Percentiles rank a stretch among this genome's conserved stretches.
Evolutionary conservation across 2,113 vertebrate genomes (phyloP).

Genomic region (Clupea harengus): DNA sequence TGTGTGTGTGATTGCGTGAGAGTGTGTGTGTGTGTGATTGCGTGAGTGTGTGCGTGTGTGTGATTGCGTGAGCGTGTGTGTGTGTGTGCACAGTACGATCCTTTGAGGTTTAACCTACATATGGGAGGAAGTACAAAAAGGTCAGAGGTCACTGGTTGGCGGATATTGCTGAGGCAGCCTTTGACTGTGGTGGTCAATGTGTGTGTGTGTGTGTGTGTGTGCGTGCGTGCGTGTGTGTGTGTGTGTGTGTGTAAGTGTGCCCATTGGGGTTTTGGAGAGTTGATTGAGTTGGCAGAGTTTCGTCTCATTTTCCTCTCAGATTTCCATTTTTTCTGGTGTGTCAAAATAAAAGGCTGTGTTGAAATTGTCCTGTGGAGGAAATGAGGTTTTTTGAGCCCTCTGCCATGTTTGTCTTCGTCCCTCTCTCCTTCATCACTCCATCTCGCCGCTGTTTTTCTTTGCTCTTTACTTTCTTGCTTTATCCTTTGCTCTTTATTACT

Average conservation of each 20-base stretch:
- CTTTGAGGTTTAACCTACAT: slow-evolving; percentile 59
- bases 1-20: too few species aligned
- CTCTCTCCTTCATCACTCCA: not conserved
- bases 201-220: slow-evolving; percentile 4
- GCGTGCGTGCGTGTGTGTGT: slow-evolving; percentile 22
- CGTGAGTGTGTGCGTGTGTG: not conserved
- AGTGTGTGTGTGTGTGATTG: too few species aligned
- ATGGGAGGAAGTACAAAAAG: slow-evolving; percentile 49
- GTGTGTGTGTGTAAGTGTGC: slow-evolving; percentile 11
- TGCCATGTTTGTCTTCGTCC: slow-evolving; percentile 22
- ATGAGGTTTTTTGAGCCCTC: slow-evolving; percentile 35
- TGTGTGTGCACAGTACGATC: slow-evolving; percentile 18
- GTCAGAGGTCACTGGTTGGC: slow-evolving; percentile 45
- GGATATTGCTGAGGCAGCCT: slow-evolving; percentile 41
- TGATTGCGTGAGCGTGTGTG: not conserved
- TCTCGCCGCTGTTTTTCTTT: not conserved
- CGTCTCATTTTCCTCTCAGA: not conserved
- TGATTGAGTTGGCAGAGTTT: not conserved
- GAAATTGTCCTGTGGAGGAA: slow-evolving; percentile 57
- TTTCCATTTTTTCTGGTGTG: not conserved
- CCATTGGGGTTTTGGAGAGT: not conserved
- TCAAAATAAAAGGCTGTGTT: slow-evolving; percentile 47
- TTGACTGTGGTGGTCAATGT: not conserved
- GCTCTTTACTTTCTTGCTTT: not conserved
- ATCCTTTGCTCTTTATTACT: not conserved